Evolutionary conservation across 2,797 vertebrate species (phyloP), one percentile per base, ranked within the genome.

Genomic region (Centroberyx gerrardi): DNA sequence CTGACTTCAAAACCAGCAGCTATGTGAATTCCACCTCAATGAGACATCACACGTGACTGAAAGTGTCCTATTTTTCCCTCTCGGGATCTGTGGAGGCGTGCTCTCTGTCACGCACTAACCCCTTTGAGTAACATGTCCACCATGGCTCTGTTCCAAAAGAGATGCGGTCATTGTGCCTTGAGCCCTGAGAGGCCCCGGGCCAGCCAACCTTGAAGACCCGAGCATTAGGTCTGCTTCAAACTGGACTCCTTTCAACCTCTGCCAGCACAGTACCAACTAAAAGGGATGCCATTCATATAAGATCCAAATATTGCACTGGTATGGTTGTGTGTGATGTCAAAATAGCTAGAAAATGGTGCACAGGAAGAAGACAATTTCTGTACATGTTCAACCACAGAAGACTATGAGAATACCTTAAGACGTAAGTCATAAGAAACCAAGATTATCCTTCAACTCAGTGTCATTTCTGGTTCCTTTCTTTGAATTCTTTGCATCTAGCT

Each of bases 131-230:
- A 80, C 83, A 88, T 15, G 74, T 90, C 87, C 84, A 83, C 77
- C 83, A 56, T 72, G 76, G 79, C 62, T 71, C 72, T n/a, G 15
- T 84, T 88, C 78, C 70, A 80, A 78, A 71, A 84, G 85, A 85
- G 85, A 86, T 62, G 84, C 74, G 85, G 84, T 87, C 88, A 84
- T 90, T 93, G 90, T 91, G 87, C 71, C 76, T 72, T 31, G 68
- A 79, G 80, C 71, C 83, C 87, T 38, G 40, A 87, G 88, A 91
- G 83, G 85, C 79, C 90, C 82, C 62, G 77, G 90, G 88, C 58
- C 90, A 89, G 84, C 85, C 90, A 87, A 86, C 90, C 92, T 81
- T 84, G 84, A 90, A 91, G 87, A 90, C 76, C 86, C 44, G 13
- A 72, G 84, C 81, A 90, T 92, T 88, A 89, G 84, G 82, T 82